phyloP scores from a whole-genome alignment of 2,113 vertebrate genomes.

The Chrysochloris asiatica region DNA sequence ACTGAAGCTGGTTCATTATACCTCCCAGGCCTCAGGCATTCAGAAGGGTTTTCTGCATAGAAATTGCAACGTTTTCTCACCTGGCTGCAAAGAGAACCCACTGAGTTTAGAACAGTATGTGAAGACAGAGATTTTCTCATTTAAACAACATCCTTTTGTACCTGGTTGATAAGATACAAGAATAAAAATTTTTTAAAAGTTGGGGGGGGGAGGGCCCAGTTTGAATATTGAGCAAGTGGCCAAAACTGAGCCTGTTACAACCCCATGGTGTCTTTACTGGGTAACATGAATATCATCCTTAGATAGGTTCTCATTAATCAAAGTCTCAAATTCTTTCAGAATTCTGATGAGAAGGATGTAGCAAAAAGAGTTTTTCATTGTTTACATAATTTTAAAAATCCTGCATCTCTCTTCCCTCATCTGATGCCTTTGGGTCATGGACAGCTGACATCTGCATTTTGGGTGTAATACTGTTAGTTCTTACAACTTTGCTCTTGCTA shows the following conservation, averaged over 20 bases:
- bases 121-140: conserved; percentile 77
- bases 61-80: conserved; percentile 81
- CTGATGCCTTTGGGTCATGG: conserved; percentile 55
- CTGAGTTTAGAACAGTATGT: conserved; percentile 70
- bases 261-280: conserved; percentile 75
- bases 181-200: background rate
- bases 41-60: conserved; percentile 74
- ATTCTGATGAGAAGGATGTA: conserved; percentile 65
- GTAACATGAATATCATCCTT: conserved; percentile 69
- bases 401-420: background rate
- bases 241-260: conserved; percentile 72
- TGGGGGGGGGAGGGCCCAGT: conserved; percentile 46
- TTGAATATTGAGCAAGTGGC: conserved; percentile 78
- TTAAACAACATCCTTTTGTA: conserved; percentile 82
- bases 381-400: conserved; percentile 57
- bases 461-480: background rate
- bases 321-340: conserved; percentile 54
- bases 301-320: conserved; percentile 69
- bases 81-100: conserved; percentile 81
- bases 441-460: conserved; percentile 71
- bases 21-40: conserved; percentile 75
- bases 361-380: conserved; percentile 60
- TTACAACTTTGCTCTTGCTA: background rate
- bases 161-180: conserved; percentile 77
- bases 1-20: conserved; percentile 77